These are phyloP conservation scores for Gadopsis marmoratus DNA, from an alignment of 2,797 vertebrate genomes.

Conservation along the genomic window DNA sequence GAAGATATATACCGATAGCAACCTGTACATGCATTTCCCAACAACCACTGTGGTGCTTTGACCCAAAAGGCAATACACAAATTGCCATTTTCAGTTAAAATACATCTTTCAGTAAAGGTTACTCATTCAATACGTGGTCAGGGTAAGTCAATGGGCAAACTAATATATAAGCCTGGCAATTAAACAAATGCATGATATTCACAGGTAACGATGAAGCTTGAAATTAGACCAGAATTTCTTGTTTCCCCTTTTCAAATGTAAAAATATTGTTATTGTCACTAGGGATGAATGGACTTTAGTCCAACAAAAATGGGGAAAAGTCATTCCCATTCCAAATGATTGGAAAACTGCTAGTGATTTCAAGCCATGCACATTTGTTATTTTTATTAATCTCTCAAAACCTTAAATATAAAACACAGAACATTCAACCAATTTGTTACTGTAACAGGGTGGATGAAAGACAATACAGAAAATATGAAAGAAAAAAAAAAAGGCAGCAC, in stretches of 20 bases:
- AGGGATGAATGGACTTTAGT: not conserved
- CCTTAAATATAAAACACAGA: not conserved
- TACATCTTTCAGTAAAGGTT: too few relatives aligned
- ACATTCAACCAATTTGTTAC: not conserved
- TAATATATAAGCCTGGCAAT: not conserved
- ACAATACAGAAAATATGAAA: too few relatives aligned
- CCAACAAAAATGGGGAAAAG: not conserved
- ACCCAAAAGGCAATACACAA: too few relatives aligned
- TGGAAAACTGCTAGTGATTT: not conserved
- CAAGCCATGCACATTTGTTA: not conserved
- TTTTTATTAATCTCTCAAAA: not conserved
- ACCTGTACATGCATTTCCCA: not conserved
- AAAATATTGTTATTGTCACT: not conserved
- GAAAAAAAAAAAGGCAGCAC: not conserved
- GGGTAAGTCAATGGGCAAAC: too few relatives aligned
- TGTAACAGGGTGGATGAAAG: not conserved
- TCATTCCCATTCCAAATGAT: not conserved
- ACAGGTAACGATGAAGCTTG: not conserved
- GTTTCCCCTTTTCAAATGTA: not conserved
- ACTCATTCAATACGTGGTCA: too few relatives aligned
- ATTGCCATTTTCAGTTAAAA: too few relatives aligned
- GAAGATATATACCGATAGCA: not conserved
- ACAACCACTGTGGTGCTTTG: not conserved
- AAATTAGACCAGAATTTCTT: not conserved
- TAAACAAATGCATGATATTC: not conserved